A percentile compares a stretch with the other conserved stretches of the same genome.
These are phyloP conservation scores for Blastobasis adustella DNA, from an alignment of 2,888 invertebrate species.

Conservation along the genomic window DNA sequence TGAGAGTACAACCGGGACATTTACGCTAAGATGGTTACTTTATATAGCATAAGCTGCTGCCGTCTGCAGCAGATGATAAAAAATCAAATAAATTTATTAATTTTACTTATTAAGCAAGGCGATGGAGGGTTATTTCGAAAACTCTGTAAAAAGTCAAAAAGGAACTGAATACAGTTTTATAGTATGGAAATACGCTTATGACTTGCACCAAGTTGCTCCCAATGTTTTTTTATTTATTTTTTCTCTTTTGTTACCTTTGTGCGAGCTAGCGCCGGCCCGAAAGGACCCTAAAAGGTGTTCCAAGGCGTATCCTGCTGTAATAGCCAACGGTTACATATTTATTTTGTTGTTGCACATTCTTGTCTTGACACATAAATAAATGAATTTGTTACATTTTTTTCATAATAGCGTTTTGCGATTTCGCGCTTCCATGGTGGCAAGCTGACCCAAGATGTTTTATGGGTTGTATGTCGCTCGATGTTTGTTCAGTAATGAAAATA, in stretches of 20 bases:
- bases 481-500: too few species aligned
- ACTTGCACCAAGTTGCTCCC: conserved; percentile 26
- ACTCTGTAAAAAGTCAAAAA: too few species aligned
- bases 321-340: conserved; percentile 68
- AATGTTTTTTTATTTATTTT: conserved; percentile 52
- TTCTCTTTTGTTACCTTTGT: conserved; percentile 68
- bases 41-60: too few species aligned
- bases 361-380: conserved; percentile 67
- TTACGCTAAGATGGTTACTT: too few species aligned
- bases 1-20: too few species aligned
- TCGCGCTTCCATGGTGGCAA: conserved; percentile 64
- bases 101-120: too few species aligned
- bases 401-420: conserved; percentile 40
- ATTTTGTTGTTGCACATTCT: conserved; percentile 70
- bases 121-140: too few species aligned
- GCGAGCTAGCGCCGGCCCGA: conserved; percentile 68
- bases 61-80: too few species aligned
- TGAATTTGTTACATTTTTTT: conserved; percentile 51
- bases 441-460: too few species aligned
- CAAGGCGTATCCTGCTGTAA: conserved; percentile 58
- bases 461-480: too few species aligned
- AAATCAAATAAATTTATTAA: too few species aligned
- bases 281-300: conserved; percentile 61
- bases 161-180: too few species aligned
- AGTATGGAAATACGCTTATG: conserved; percentile 12